Base-by-base conservation (phyloP, 1,140 invertebrate genomes). In the Lasioglossum albipes region DNA sequence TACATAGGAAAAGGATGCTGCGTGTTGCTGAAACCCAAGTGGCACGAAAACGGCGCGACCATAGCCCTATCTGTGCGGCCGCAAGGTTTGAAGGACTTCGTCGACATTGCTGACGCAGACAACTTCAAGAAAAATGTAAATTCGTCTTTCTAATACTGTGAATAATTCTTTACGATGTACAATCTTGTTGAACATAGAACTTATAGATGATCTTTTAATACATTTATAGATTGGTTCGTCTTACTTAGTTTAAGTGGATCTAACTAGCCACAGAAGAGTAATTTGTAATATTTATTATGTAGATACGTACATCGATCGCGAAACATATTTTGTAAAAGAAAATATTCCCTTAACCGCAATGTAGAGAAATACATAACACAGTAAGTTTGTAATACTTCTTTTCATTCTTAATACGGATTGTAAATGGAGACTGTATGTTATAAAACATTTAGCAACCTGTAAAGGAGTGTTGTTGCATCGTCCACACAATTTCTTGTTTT, bases 81-180 rank as follows among this genome's bases (percentile, higher is more conserved):
- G n/a, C 82, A 89, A 45, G 93, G 91, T n/a, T 88, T 89, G 5
- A 92, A 92, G 70, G 87, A 93, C 36, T 94, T 91, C 71, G 83
- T 91, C 13, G 93, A 93, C 41, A 90, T 94, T 64, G 79, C 73
- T 10, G 90, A 92, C 54, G 78, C 80, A 9, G 91, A 92, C 49
- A 89, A 87, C 74, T 67, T 92, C 0, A 84, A 90, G n/a, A 92
- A 91, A 85, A 92, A 92, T 74, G 71, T 87, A 2, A 90, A 86
- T 81, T 77, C 81, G 27, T 59, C 12, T n/a, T 90, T 91, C 62
- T 91, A 76, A 86, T 71, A 57, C 7, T 0, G 20, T 54, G 5
- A 2, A 36, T 1, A 10, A 78, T 45, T 18, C 42, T 61, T 13
- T 7, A 6, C 4, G 9, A 42, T 52, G 42, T 59, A 67, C 7